Evolutionary conservation across 2,113 vertebrate genomes (phyloP).

Genomic region (Trematomus loennbergii): DNA sequence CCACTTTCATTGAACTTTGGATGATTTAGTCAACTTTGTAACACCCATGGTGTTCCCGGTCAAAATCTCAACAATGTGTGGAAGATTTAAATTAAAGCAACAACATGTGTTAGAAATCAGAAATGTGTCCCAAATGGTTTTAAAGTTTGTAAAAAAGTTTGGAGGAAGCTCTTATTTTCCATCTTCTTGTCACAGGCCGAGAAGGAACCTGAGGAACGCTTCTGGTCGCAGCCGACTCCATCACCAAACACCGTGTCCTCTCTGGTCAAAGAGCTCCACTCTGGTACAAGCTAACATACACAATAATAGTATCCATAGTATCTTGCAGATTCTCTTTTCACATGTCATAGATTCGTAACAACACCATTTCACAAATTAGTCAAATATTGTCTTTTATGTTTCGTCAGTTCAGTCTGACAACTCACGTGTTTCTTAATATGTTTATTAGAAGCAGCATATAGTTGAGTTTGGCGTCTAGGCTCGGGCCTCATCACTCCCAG

Average conservation of each 20-base stretch:
- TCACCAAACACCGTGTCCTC: constrained; percentile 98
- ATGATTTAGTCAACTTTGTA: too few relatives aligned
- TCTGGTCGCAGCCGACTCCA: constrained; percentile 96
- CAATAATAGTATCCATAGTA: background rate
- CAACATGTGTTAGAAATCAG: too few relatives aligned
- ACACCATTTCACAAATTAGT: background rate
- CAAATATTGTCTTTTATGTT: background rate
- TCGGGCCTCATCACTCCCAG: too few relatives aligned
- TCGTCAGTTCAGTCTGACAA: background rate
- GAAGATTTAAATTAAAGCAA: too few relatives aligned
- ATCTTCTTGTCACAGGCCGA: constrained; percentile 81
- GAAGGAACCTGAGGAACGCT: constrained; percentile 95
- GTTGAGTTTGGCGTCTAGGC: too few relatives aligned
- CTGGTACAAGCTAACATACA: constrained; percentile 82
- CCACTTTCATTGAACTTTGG: too few relatives aligned
- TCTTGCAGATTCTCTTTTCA: background rate
- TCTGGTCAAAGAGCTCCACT: constrained; percentile 97
- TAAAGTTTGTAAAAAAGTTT: background rate
- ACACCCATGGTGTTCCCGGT: too few relatives aligned
- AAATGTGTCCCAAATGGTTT: background rate
- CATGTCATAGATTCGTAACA: background rate
- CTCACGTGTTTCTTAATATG: too few relatives aligned
- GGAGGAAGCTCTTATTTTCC: too few relatives aligned
- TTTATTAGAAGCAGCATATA: too few relatives aligned
- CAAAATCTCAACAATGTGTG: too few relatives aligned